Base-by-base conservation (phyloP, 1,140 invertebrate species). In the Manduca sexta region DNA sequence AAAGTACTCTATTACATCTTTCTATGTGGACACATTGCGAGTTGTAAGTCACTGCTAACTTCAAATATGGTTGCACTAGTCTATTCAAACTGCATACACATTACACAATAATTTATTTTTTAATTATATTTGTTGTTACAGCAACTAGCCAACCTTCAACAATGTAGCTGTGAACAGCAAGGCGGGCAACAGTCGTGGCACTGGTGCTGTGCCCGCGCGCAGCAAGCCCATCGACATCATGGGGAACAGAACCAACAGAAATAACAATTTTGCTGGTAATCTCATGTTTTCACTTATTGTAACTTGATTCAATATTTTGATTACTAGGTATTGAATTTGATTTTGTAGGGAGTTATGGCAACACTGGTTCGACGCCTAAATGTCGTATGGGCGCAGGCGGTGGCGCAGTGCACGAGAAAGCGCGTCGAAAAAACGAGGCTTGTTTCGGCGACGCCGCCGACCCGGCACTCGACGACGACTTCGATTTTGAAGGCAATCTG, bases 401-500 rank as follows among this genome's bases (percentile, higher is more conserved):
- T 14, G 52, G 18, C 46, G 50, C 45, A 16, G 42, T 30, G 14
- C 17, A 49, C 33, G 73, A 66, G 40, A 84, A 74, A 62, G 81
- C 80, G 63, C 77, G 75, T 41, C 76, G 75, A 15, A 73, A 75
- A 29, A 85, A 84, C 56, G 87, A 89, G 63, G 86, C 80, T 17
- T 88, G 87, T 69, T 90, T 89, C 71, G 88, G 87, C n/a, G 67
- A 69, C 21, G 70, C 85, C 1, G 86, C 88, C 45, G 82, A 87
- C 50, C 81, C 77, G 5, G 79, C 88, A 10, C 66, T 87, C 33
- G 78, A 88, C 52, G 89, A 94, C 70, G 94, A 96, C 60, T 97
- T 97, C 89, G 96, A 97, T 88, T 97, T 97, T 89, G 95, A 97
- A 76, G 96, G 95, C 55, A 97, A 97, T 88, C 86, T 97, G 13